Evolutionary conservation across 1,140 invertebrate genomes (phyloP), one percentile per base, ranked within the genome.

Genomic region (Doryteuthis pealeii): DNA sequence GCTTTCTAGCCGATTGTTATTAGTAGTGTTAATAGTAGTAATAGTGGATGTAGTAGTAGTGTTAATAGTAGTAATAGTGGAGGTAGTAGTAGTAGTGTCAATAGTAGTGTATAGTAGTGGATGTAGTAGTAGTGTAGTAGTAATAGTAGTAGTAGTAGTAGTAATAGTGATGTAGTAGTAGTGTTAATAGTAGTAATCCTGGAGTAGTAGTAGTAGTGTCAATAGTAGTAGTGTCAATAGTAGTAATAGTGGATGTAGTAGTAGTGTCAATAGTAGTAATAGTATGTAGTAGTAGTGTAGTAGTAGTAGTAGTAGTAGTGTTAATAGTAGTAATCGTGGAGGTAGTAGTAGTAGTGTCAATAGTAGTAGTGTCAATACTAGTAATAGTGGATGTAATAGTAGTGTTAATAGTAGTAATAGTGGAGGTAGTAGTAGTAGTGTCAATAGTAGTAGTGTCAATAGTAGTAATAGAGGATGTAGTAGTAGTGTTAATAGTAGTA

Each of bases 311-410:
- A 22, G 45, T 49, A 22, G 45, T 49, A 49, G 45, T 49, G 22
- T 8, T 49, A 49, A 22, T 49, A 22, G 45, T 49, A 22, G 45
- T 49, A 22, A 22, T 49, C 8, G 45, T 49, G 45, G 45, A 10
- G 45, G 45, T 49, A 22, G 45, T 49, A 49, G 45, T 49, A 49
- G 45, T 49, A 22, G 45, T 49, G 45, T 8, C 22, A 22, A 49
- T 0, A 1, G 1, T 1, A 1, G 1, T 1, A 0, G 1, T 1
- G 0, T 1, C 1, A 0, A 1, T 1, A 0, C 0, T 1, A 1
- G 45, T 49, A 49, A 22, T 49, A 49, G 45, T 1, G 0, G 45
- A 14, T 0, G 45, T 49, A 0, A 22, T 49, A 49, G 45, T 49
- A 49, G 45, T 49, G 22, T 12, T 49, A 49, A 22, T 49, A 49